phyloP scores from a whole-genome alignment of 2,113 vertebrate species.

The Eudorcas thomsonii region DNA sequence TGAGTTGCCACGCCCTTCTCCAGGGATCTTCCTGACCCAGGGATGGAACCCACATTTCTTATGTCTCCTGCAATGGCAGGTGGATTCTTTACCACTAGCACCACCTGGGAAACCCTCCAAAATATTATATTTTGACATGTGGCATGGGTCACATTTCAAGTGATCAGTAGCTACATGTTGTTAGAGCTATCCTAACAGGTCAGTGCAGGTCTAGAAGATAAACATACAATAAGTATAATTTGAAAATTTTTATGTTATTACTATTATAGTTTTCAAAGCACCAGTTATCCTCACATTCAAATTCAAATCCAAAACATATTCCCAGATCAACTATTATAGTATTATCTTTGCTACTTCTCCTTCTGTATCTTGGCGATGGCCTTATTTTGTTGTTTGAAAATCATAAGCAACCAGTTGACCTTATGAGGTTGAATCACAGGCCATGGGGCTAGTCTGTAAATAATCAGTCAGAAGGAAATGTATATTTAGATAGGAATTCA shows the following conservation, averaged over 20 bases:
- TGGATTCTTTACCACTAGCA: not conserved
- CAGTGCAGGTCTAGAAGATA: not conserved
- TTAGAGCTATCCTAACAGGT: not conserved
- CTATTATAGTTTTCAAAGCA: not conserved
- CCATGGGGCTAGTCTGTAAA: not conserved
- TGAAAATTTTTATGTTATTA: not conserved
- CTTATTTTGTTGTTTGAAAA: constrained; percentile 15
- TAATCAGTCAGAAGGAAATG: not conserved
- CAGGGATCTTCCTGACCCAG: not conserved
- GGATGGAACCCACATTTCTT: not conserved
- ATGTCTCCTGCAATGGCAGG: not conserved
- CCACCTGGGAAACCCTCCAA: not conserved
- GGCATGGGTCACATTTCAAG: not conserved
- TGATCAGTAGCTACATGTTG: not conserved
- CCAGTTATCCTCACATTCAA: not conserved
- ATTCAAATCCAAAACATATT: constrained; percentile 15
- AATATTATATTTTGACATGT: not conserved
- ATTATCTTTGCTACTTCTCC: constrained; percentile 8
- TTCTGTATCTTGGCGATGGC: not conserved
- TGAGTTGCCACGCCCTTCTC: not conserved
- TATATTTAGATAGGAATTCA: not conserved
- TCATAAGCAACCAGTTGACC: not conserved
- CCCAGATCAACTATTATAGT: not conserved
- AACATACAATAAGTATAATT: not conserved
- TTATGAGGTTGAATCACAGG: not conserved